Evolutionary conservation across 2,888 invertebrate genomes (phyloP).

Genomic region (Stenurella melanura): DNA sequence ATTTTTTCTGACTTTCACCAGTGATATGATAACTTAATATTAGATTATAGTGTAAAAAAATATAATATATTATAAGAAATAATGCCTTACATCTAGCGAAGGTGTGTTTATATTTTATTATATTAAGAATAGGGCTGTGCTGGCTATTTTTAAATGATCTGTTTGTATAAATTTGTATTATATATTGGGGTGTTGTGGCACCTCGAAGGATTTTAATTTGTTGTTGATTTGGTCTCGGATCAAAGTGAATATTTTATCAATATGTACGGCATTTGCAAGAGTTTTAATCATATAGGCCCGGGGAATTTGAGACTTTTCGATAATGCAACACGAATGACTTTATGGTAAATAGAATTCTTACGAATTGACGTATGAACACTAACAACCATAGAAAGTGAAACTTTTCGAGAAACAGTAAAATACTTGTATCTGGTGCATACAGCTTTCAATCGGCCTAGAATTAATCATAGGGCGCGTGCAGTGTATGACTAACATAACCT

Average conservation of each 20-base stretch:
- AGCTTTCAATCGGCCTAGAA: no score
- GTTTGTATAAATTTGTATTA: constrained; percentile 46
- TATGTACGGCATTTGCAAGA: constrained; percentile 43
- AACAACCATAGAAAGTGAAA: no score
- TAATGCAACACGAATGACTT: background rate
- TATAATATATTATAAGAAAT: constrained; percentile 34
- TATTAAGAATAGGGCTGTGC: constrained; percentile 61
- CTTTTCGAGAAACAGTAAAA: no score
- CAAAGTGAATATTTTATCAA: constrained; percentile 56
- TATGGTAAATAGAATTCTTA: no score
- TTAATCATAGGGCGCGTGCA: no score
- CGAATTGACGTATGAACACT: no score
- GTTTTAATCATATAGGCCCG: constrained; percentile 36
- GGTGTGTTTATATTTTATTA: constrained; percentile 51
- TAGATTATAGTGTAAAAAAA: constrained; percentile 16
- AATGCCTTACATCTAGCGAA: constrained; percentile 50
- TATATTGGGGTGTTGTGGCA: constrained; percentile 38
- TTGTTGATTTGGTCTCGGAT: constrained; percentile 55
- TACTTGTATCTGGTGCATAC: no score
- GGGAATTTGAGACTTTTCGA: background rate
- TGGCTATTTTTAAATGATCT: constrained; percentile 56
- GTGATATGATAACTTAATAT: constrained; percentile 39
- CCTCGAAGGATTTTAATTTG: constrained; percentile 50
- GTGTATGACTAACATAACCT: no score
- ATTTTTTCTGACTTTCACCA: constrained; percentile 20